Conservation (phyloP, 2,113 vertebrate genomes). For the Percina caprodes region DNA sequence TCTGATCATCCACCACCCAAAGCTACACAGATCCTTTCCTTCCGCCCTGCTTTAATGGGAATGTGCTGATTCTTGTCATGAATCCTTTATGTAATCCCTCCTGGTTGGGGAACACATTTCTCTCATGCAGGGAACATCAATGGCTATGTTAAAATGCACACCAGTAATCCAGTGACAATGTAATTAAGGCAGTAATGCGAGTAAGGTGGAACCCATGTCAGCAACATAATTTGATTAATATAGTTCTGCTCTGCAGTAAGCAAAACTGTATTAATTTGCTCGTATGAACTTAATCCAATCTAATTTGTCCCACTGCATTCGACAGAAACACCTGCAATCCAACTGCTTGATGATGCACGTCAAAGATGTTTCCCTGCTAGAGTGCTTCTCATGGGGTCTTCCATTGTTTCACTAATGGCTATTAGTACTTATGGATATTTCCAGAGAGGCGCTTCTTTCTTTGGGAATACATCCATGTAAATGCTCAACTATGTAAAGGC, state of each 20-base stretch:
- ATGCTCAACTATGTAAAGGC: too few species aligned
- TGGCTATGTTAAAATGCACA: slow-evolving; percentile 14
- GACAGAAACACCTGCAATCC: too few species aligned
- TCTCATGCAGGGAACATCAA: slow-evolving; percentile 6
- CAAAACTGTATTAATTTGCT: not conserved
- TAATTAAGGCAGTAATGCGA: not conserved
- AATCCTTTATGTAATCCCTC: slow-evolving; percentile 2
- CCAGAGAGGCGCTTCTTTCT: too few species aligned
- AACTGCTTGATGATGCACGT: too few species aligned
- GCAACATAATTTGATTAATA: not conserved
- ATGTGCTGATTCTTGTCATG: slow-evolving; percentile 6
- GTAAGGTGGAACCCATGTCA: not conserved
- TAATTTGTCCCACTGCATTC: too few species aligned
- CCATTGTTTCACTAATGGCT: too few species aligned
- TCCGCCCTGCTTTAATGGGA: not conserved
- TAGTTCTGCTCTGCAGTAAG: not conserved
- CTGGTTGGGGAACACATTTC: not conserved
- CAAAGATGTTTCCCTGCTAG: too few species aligned
- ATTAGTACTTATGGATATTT: too few species aligned
- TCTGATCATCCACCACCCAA: slow-evolving; percentile 4
- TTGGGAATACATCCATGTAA: too few species aligned
- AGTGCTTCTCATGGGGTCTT: too few species aligned
- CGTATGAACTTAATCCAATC: too few species aligned
- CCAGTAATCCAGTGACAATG: slow-evolving; percentile 21
- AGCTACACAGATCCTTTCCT: not conserved